A percentile compares a stretch with the other conserved stretches of the same genome.
phyloP scores from a whole-genome alignment of 2,888 invertebrate genomes.

The Dascillus cervinus region DNA sequence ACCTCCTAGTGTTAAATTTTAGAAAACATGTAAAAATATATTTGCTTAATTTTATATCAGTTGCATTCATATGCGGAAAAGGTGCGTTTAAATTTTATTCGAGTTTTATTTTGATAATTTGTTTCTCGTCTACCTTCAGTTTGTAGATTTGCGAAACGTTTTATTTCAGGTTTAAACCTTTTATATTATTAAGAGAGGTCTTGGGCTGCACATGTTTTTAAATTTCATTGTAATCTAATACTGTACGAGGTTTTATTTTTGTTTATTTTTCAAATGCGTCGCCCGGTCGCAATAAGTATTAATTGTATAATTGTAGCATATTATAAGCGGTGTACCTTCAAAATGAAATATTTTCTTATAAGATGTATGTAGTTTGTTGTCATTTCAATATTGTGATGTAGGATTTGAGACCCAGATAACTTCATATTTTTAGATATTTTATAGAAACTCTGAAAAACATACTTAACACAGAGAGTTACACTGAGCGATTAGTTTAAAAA shows the following conservation, averaged over 20 bases:
- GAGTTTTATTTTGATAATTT: constrained; percentile 2
- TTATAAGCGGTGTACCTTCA: constrained; percentile 17
- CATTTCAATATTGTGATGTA: constrained; percentile 23
- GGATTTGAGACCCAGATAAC: constrained; percentile 23
- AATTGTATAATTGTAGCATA: constrained; percentile 12
- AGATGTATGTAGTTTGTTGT: constrained; percentile 23
- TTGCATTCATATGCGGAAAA: constrained; percentile 1
- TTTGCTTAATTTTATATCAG: constrained; percentile 3
- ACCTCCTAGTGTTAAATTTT: constrained; percentile 2
- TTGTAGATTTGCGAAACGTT: constrained; percentile 2
- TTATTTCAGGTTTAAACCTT: too few relatives aligned
- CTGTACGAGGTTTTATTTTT: too few relatives aligned
- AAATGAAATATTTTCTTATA: constrained; percentile 26
- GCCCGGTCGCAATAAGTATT: constrained; percentile 37
- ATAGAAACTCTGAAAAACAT: too few relatives aligned
- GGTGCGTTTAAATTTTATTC: constrained; percentile 2
- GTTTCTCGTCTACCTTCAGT: constrained; percentile 2
- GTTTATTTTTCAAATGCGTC: constrained; percentile 24
- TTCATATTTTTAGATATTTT: constrained; percentile 26
- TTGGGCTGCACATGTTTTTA: constrained; percentile 23
- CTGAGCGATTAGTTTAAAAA: constrained; percentile 14
- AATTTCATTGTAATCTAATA: constrained; percentile 4
- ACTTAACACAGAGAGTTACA: constrained; percentile 23
- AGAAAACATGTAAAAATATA: constrained; percentile 3
- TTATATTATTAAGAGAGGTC: too few relatives aligned